phyloP scores from a whole-genome alignment of 2,113 vertebrate species.

The Calyptomena viridis region DNA sequence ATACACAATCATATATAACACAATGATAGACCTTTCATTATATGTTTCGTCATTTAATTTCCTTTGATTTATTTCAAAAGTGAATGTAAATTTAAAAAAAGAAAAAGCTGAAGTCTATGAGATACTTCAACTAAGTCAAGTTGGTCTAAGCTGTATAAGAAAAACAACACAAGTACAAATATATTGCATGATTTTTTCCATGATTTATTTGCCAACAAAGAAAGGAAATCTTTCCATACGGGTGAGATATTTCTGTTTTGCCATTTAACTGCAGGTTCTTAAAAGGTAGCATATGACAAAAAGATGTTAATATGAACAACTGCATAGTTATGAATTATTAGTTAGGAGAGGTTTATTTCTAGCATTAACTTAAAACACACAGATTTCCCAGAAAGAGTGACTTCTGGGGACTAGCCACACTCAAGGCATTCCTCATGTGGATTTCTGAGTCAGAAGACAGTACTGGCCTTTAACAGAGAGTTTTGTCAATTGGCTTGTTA shows the following conservation, averaged over 20 bases:
- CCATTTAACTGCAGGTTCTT: background rate
- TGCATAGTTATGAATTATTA: background rate
- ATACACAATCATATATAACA: background rate
- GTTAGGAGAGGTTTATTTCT: background rate
- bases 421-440: background rate
- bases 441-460: background rate
- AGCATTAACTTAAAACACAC: background rate
- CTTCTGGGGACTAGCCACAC: background rate
- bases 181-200: background rate
- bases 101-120: background rate
- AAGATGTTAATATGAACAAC: accelerated
- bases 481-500: slow-evolving; percentile 1
- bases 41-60: background rate
- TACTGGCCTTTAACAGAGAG: background rate
- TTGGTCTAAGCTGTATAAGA: background rate
- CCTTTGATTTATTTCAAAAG: background rate
- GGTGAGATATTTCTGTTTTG: background rate
- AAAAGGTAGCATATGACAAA: background rate
- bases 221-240: background rate
- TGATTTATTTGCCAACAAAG: background rate
- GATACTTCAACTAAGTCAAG: background rate
- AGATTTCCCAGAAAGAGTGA: background rate
- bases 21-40: background rate
- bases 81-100: background rate
- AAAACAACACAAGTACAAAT: background rate